Evolutionary conservation across 1,140 invertebrate species (phyloP), one percentile per base, ranked within the genome.

Genomic region (Cepaea nemoralis): DNA sequence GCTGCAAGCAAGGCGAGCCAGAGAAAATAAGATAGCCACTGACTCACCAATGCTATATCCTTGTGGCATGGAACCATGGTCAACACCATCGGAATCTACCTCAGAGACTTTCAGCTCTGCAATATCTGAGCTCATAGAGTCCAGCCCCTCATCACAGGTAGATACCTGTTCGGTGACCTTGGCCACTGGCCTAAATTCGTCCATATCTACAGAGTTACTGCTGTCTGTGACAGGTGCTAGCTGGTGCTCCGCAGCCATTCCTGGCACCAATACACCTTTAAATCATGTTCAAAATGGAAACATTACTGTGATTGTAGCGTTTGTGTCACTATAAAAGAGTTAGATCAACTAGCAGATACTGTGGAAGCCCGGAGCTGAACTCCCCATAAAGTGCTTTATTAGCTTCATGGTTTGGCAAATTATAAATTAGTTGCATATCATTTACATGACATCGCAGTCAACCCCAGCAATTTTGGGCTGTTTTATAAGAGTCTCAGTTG

Each of bases 161-260:
- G 77, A 55, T 19, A 81, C 40, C 14, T 79, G 8, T 40, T 79
- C 45, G 8, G 82, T 83, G 33, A 81, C 79, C 59, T 81, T 83
- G 35, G 82, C 79, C 16, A 83, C 82, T 8, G 82, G 82, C 45
- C 80, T 66, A 50, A 83, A 83, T 40, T 81, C 82, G n/a, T 83
- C 82, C 73, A 82, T 77, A 42, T 82, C 81, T 42, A 59, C 37
- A 16, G 77, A 80, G 42, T 48, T 80, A 39, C 67, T 80, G 50
- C 50, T 55, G 5, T 71, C 77, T 70, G 77, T 50, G 31, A 40
- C 70, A 31, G 77, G 70, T 6, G 66, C 24, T 48, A n/a, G 24
- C 24, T 27, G 42, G 14, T n/a, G 39, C 12, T 77, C 76, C 37
- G 59, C 8, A 42, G 35, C 12, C n/a, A 73, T 1, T 37, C 70